Conservation (phyloP, 2,797 vertebrate species). For the Eulemur albifrons region DNA sequence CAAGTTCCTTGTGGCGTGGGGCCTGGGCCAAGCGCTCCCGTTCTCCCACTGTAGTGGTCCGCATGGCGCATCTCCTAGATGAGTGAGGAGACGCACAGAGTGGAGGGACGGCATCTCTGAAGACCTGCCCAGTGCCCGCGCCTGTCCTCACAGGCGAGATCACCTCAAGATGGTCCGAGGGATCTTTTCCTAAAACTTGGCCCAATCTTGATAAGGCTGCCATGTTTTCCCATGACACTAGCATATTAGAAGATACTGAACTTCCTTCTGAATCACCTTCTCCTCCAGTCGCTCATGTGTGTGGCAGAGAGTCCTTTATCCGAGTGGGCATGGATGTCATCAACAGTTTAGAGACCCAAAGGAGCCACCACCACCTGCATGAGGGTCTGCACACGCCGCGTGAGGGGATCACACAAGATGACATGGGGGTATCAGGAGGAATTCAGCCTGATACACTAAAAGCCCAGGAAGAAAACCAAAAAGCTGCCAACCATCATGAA, state of each 20-base stretch:
- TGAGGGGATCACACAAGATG: not conserved
- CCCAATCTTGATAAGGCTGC: not conserved
- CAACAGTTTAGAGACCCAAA: not conserved
- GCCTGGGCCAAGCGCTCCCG: not conserved
- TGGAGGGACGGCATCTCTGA: not conserved
- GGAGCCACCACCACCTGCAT: not conserved
- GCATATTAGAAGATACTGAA: not conserved
- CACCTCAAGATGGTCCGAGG: not conserved
- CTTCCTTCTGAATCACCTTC: not conserved
- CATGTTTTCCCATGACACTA: not conserved
- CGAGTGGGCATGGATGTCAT: not conserved
- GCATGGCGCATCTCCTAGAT: not conserved
- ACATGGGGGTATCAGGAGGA: rapidly evolving
- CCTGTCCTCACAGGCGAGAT: not conserved
- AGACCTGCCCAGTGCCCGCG: not conserved
- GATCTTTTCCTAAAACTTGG: not conserved
- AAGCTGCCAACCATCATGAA: not conserved
- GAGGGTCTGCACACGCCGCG: not conserved
- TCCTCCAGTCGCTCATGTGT: not conserved
- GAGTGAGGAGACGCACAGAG: not conserved
- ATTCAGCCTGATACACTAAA: not conserved
- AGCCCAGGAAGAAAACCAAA: not conserved
- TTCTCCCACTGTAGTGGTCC: not conserved
- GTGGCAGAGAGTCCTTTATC: not conserved
- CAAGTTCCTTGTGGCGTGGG: slow-evolving; percentile 50